These are phyloP conservation scores for Orientallactaga bullata DNA, from an alignment of 2,113 vertebrate species.

Conservation along the genomic window DNA sequence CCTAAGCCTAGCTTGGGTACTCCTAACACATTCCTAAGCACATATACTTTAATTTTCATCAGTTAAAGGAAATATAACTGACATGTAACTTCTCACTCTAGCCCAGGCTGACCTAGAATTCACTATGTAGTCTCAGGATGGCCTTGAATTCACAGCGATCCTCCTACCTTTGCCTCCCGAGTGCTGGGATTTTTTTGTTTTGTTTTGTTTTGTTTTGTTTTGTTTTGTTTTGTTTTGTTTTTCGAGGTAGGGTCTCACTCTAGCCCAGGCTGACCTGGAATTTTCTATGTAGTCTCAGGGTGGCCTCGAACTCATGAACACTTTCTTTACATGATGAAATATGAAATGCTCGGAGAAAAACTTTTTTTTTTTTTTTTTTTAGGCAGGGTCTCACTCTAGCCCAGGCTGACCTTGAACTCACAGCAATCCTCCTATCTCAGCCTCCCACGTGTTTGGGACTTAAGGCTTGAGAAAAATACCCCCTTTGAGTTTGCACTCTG, in stretches of 20 bases:
- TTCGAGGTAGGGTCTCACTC: background rate
- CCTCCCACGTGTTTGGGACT: no score
- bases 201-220: background rate
- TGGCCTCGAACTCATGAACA: background rate
- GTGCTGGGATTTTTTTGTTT: background rate
- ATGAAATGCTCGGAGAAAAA: conserved; percentile 27
- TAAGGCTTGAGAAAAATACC: no score
- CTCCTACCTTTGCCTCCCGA: background rate
- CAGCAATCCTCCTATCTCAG: no score
- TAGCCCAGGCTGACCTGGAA: background rate
- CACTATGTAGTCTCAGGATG: background rate
- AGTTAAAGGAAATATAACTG: conserved; percentile 24
- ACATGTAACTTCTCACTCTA: background rate
- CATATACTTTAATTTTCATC: conserved; percentile 3
- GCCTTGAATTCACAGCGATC: background rate
- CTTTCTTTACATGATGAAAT: background rate
- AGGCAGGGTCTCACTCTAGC: no score
- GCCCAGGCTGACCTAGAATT: background rate
- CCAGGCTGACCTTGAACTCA: no score
- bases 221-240: background rate
- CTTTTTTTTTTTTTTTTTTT: no score
- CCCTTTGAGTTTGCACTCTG: background rate
- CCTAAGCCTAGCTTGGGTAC: background rate
- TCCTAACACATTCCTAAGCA: conserved; percentile 45
- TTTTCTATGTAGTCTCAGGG: background rate